Evolutionary conservation across 2,113 vertebrate genomes (phyloP).

Genomic region (Orientallactaga bullata): DNA sequence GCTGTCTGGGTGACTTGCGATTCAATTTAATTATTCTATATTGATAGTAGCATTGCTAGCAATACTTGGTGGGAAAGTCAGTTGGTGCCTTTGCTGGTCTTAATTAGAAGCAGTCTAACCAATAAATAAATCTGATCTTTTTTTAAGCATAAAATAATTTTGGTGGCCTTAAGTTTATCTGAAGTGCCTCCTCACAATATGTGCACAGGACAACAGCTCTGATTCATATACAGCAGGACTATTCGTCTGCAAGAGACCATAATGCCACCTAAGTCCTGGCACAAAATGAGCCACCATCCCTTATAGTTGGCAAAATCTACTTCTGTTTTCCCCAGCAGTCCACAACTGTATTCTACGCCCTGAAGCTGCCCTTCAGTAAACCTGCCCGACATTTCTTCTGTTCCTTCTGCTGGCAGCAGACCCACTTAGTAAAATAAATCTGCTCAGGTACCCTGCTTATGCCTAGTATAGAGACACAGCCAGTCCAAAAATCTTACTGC

Average conservation of each 20-base stretch:
- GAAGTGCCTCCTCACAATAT: neutral
- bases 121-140: neutral
- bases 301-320: neutral
- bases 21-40: neutral
- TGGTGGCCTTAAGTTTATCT: slow-evolving; percentile 38
- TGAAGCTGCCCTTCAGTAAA: slow-evolving; percentile 51
- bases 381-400: slow-evolving; percentile 29
- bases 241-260: neutral
- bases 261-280: slow-evolving; percentile 15
- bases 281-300: neutral
- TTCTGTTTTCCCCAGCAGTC: slow-evolving; percentile 29
- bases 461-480: neutral
- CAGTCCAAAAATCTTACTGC: slow-evolving; percentile 12
- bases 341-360: slow-evolving; percentile 10
- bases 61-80: neutral
- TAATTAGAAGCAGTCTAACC: neutral
- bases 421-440: slow-evolving; percentile 7
- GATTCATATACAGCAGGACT: neutral
- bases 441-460: slow-evolving; percentile 35
- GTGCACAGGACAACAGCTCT: neutral
- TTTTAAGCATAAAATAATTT: slow-evolving; percentile 50
- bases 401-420: slow-evolving; percentile 46
- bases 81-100: slow-evolving; percentile 3
- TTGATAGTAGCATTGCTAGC: neutral
- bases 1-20: neutral